Percentiles rank a stretch among this genome's conserved stretches.
Evolutionary conservation across 1,140 invertebrate species (phyloP).

Genomic region (Goniozus legneri): DNA sequence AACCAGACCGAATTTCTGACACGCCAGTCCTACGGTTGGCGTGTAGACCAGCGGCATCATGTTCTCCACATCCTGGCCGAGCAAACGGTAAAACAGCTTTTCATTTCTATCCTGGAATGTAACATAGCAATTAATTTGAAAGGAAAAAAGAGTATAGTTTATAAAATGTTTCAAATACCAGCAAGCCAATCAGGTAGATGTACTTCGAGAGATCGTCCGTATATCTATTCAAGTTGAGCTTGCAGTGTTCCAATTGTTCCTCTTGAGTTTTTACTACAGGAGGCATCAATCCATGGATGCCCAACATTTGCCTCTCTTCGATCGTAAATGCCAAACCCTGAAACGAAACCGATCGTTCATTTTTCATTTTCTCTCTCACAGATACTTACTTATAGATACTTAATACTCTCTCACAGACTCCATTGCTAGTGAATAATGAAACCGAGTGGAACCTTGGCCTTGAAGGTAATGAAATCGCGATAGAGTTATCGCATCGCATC

Average conservation of each 20-base stretch:
- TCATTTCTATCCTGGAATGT: slow-evolving; percentile 76
- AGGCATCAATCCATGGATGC: slow-evolving; percentile 82
- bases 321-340: slow-evolving; percentile 84
- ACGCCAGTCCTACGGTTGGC: slow-evolving; percentile 89
- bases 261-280: slow-evolving; percentile 76
- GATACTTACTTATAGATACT: neutral
- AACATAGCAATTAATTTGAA: neutral
- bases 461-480: too few relatives aligned
- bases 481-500: too few relatives aligned
- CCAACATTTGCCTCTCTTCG: slow-evolving; percentile 77
- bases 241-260: slow-evolving; percentile 75
- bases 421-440: neutral
- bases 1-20: slow-evolving; percentile 93
- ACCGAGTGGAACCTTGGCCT: neutral
- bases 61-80: slow-evolving; percentile 82
- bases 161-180: slow-evolving; percentile 56
- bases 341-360: slow-evolving; percentile 2
- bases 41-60: slow-evolving; percentile 92
- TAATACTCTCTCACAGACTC: neutral
- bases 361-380: neutral
- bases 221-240: slow-evolving; percentile 68
- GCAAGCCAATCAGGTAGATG: slow-evolving; percentile 71
- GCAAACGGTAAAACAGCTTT: slow-evolving; percentile 87
- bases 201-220: slow-evolving; percentile 76
- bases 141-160: neutral